Evolutionary conservation across 1,140 invertebrate species (phyloP).

Genomic region (Ectropis grisescens): DNA sequence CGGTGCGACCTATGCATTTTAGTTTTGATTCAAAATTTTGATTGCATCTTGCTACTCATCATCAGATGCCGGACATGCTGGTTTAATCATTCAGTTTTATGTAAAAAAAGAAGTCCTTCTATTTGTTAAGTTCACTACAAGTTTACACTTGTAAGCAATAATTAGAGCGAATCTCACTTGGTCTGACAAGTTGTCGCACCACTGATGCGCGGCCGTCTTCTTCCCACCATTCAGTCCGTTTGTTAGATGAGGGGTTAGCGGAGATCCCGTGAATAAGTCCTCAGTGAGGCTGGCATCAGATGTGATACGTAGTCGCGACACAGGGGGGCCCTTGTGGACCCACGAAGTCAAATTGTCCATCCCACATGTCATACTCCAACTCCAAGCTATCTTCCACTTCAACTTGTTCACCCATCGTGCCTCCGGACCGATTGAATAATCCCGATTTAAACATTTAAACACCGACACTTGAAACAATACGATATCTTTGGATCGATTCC

Average conservation of each 20-base stretch:
- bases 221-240: slow-evolving; percentile 67
- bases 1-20: too few relatives aligned
- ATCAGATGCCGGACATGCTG: too few relatives aligned
- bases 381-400: slow-evolving; percentile 72
- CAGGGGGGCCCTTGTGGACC: slow-evolving; percentile 66
- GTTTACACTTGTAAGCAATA: too few relatives aligned
- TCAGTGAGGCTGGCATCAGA: slow-evolving; percentile 53
- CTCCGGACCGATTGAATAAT: slow-evolving; percentile 47
- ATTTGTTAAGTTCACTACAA: too few relatives aligned
- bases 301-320: slow-evolving; percentile 28
- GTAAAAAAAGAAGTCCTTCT: too few relatives aligned
- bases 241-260: slow-evolving; percentile 57
- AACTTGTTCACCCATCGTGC: slow-evolving; percentile 48
- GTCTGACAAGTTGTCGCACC: slow-evolving; percentile 70
- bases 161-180: slow-evolving; percentile 70
- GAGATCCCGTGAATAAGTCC: slow-evolving; percentile 56
- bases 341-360: slow-evolving; percentile 87
- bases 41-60: too few relatives aligned
- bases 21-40: too few relatives aligned
- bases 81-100: too few relatives aligned
- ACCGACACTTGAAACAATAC: slow-evolving; percentile 19
- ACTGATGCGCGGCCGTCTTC: slow-evolving; percentile 67
- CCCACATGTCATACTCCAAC: slow-evolving; percentile 87
- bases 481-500: slow-evolving; percentile 42
- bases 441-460: slow-evolving; percentile 62